Evolutionary conservation across 2,888 invertebrate species (phyloP).

Genomic region (Cephus spinipes): DNA sequence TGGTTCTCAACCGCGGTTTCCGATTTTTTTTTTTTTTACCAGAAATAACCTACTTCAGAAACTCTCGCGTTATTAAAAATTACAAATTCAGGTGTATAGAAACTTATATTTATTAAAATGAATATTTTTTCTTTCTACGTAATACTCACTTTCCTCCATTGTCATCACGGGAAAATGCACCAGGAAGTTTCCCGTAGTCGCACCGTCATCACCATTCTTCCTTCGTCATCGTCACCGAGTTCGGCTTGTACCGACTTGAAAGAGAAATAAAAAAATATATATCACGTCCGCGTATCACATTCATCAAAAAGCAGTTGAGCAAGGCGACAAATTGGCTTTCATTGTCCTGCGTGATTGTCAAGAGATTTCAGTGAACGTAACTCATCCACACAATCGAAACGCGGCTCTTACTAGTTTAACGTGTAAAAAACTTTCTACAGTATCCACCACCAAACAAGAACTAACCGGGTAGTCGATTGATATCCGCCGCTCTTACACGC

Average conservation of each 20-base stretch:
- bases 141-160: not conserved
- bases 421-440: not conserved
- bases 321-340: not conserved
- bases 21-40: not conserved
- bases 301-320: not conserved
- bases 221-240: not conserved
- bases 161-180: not conserved
- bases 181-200: not conserved
- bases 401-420: not conserved
- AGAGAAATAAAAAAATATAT: not conserved
- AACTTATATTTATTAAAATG: no score
- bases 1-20: not conserved
- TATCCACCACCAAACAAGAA: not conserved
- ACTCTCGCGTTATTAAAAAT: not conserved
- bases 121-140: not conserved
- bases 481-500: not conserved
- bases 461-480: not conserved
- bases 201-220: not conserved
- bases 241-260: not conserved
- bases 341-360: not conserved
- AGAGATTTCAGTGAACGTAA: not conserved
- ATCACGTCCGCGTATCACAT: not conserved
- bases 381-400: not conserved
- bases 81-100: not conserved
- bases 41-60: not conserved